These are phyloP conservation scores for Morpho helenor DNA, from an alignment of 2,888 invertebrate genomes.

Conservation along the genomic window DNA sequence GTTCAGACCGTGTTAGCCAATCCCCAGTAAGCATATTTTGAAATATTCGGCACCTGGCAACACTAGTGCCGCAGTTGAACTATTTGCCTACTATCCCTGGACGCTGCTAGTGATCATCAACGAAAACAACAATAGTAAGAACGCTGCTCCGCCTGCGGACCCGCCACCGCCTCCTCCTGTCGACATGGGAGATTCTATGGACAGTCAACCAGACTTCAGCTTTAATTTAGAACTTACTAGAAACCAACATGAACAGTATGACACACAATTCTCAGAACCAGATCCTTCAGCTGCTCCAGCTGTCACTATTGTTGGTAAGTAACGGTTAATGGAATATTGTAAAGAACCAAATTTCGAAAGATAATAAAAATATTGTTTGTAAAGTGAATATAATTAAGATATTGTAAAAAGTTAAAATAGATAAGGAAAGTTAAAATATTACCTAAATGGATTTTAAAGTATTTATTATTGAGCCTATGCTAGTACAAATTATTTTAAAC, in stretches of 20 bases:
- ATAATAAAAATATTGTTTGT: too few species aligned
- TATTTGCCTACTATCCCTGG: constrained; percentile 39
- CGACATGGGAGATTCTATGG: constrained; percentile 52
- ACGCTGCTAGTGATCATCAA: constrained; percentile 59
- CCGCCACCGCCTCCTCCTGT: constrained; percentile 77
- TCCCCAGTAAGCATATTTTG: background rate
- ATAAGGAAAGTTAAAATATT: too few species aligned
- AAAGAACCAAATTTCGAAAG: background rate
- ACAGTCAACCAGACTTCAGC: constrained; percentile 69
- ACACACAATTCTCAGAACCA: constrained; percentile 79
- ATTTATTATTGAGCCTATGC: too few species aligned
- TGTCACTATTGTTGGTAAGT: constrained; percentile 72
- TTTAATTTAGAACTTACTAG: constrained; percentile 86
- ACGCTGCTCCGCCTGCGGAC: constrained; percentile 62
- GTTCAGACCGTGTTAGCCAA: too few species aligned
- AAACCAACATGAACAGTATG: constrained; percentile 87
- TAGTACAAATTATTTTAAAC: too few species aligned
- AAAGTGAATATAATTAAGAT: too few species aligned
- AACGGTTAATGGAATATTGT: constrained; percentile 4
- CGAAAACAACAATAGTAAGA: constrained; percentile 61
- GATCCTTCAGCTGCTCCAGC: constrained; percentile 40
- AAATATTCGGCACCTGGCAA: constrained; percentile 1
- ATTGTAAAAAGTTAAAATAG: too few species aligned
- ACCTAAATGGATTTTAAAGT: too few species aligned
- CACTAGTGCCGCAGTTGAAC: constrained; percentile 28